These are phyloP conservation scores for Myzus persicae DNA, from an alignment of 1,140 invertebrate species.

Conservation along the genomic window DNA sequence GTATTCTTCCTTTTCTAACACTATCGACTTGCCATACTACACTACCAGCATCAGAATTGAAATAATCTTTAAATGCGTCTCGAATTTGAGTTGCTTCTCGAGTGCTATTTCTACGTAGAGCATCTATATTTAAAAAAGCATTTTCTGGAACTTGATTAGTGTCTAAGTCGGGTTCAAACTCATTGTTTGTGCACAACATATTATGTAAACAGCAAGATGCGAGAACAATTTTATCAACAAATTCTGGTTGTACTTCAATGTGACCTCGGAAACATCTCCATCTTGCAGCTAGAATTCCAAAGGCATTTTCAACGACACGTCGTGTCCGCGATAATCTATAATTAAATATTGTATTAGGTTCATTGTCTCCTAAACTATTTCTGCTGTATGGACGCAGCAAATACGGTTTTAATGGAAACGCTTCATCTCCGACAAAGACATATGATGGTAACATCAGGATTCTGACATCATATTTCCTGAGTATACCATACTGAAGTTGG, in stretches of 20 bases:
- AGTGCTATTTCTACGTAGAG: conserved; percentile 31
- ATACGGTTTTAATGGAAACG: conserved; percentile 18
- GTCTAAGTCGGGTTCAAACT: conserved; percentile 59
- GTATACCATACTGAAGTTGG: neutral
- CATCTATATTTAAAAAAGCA: conserved; percentile 3
- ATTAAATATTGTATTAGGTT: conserved; percentile 61
- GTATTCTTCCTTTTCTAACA: conserved; percentile 17
- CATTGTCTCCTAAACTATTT: conserved; percentile 59
- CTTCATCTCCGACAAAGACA: conserved; percentile 56
- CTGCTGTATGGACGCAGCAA: conserved; percentile 1
- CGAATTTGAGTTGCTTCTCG: conserved; percentile 36
- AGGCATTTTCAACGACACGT: conserved; percentile 40
- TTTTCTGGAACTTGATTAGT: conserved; percentile 59
- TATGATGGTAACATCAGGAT: conserved; percentile 24
- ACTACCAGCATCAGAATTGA: conserved; percentile 31
- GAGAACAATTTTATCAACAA: conserved; percentile 62
- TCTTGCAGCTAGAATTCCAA: conserved; percentile 44
- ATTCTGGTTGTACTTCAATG: conserved; percentile 59
- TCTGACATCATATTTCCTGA: neutral
- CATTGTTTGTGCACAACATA: conserved; percentile 60
- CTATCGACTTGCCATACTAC: conserved; percentile 23
- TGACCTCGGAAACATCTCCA: conserved; percentile 40
- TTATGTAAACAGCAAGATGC: conserved; percentile 62
- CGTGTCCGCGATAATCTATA: conserved; percentile 4
- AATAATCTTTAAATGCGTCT: conserved; percentile 44